Base-by-base conservation (phyloP, 2,113 vertebrate species). In the Diglossa brunneiventris region DNA sequence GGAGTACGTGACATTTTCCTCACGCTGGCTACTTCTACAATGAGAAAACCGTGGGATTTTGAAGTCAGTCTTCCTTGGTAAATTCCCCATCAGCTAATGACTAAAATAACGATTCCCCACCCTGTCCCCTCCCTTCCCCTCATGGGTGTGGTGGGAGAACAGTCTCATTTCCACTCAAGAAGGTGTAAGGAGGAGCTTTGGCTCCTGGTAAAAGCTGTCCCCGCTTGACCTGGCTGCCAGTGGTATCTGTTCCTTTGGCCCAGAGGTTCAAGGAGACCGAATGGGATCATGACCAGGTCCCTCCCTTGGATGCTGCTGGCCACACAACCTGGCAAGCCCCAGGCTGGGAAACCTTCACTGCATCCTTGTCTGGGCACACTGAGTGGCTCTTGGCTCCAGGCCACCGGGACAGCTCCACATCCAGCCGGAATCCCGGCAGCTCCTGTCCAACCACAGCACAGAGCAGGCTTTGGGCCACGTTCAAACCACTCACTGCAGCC, bases 121-220 rank as follows among this genome's bases (percentile, higher is more conserved):
- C 95, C 96, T 92, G 92, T 91, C 88, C 88, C 93, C 94, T 97
- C 96, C 96, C 95, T 97, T 97, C 92, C 94, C 83, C 91, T 95
- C 44, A 1, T 89, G 96, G 96, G 94, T 96, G 95, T 96, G 96
- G 95, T 97, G 91, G 58, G 61, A 92, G 81, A 92, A 70, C 75
- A 91, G 83, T 91, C 91, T 96, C 89, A 95, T 96, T 97, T 94
- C 94, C 94, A 96, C 89, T 89, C 87, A 79, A 96, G 94, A 96
- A 96, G 96, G 96, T 97, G 81, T 46, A 59, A 97, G 93, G 94
- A 96, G 87, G 95, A 97, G 94, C 89, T 95, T 30, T 97, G 96
- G 91, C 96, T 95, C 61, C 44, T 2, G 20, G 61, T 75, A 50
- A 72, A 92, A 92, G 83, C 87, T 95, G 96, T 97, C 95, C 95